These are phyloP conservation scores for Dioctria linearis DNA, from an alignment of 2,888 invertebrate genomes.

Conservation along the genomic window DNA sequence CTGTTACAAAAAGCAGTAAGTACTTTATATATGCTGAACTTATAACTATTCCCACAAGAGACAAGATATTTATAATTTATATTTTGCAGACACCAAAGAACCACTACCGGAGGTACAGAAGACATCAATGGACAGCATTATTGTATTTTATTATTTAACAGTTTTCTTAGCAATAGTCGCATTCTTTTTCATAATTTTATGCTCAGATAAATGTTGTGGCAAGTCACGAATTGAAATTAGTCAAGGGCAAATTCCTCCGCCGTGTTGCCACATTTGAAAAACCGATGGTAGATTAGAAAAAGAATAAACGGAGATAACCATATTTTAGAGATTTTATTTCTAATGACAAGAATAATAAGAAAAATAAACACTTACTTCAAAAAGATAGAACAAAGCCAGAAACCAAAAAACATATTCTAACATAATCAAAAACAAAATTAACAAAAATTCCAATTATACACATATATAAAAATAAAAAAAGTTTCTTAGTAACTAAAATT, in stretches of 20 bases:
- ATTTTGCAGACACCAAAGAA: conserved; percentile 10
- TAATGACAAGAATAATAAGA: no score
- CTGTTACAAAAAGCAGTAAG: conserved; percentile 33
- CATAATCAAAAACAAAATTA: no score
- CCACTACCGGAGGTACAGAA: conserved; percentile 64
- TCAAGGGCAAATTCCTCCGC: conserved; percentile 60
- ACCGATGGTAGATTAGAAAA: no score
- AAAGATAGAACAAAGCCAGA: no score
- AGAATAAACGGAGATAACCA: no score
- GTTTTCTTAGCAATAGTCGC: conserved; percentile 69
- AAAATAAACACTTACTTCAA: no score
- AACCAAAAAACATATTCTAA: no score
- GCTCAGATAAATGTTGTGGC: conserved; percentile 68
- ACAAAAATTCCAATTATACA: no score
- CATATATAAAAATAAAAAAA: no score
- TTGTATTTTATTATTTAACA: conserved; percentile 70
- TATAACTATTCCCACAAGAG: not conserved
- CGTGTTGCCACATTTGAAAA: no score
- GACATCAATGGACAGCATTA: conserved; percentile 69
- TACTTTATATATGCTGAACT: not conserved
- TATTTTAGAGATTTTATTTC: no score
- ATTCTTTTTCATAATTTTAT: conserved; percentile 70
- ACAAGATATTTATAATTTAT: not conserved
- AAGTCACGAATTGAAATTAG: conserved; percentile 7
- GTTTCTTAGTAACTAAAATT: no score